Evolutionary conservation across 2,113 vertebrate genomes (phyloP).

Genomic region (Toxotes chatareus): DNA sequence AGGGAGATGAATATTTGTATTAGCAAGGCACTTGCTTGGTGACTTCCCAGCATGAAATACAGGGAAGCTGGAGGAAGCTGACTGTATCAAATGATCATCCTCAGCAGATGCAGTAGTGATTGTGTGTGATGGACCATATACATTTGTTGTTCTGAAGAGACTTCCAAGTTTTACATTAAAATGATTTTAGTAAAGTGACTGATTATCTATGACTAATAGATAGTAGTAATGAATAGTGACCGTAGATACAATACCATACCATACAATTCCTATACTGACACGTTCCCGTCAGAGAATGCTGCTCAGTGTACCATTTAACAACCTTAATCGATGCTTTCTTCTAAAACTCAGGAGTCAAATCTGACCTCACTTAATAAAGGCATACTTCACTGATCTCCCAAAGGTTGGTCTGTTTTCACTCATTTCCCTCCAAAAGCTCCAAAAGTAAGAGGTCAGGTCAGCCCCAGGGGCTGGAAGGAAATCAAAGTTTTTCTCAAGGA

Average conservation of each 20-base stretch:
- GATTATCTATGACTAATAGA: not conserved
- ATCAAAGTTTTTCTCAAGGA: not conserved
- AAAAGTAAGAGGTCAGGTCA: conserved; percentile 5
- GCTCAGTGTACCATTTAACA: conserved; percentile 10
- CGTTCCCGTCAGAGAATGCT: not conserved
- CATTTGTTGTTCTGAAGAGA: not conserved
- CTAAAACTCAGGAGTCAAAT: conserved; percentile 22
- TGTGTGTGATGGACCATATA: not conserved
- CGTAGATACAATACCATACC: not conserved
- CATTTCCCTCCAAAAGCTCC: not conserved
- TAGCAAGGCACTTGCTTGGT: not conserved
- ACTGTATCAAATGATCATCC: not conserved
- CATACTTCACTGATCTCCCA: conserved; percentile 7
- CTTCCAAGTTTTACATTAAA: not conserved
- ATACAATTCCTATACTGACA: not conserved
- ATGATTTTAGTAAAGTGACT: not conserved
- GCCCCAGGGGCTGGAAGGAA: not conserved
- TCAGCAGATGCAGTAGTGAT: not conserved
- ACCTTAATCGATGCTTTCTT: not conserved
- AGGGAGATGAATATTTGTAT: not conserved
- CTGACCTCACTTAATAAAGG: conserved; percentile 19
- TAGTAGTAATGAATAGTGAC: not conserved
- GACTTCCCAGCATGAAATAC: too few species aligned
- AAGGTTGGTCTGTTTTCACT: not conserved
- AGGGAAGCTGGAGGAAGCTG: too few species aligned